phyloP scores from a whole-genome alignment of 2,113 vertebrate genomes.

The Hippopotamus amphibius region DNA sequence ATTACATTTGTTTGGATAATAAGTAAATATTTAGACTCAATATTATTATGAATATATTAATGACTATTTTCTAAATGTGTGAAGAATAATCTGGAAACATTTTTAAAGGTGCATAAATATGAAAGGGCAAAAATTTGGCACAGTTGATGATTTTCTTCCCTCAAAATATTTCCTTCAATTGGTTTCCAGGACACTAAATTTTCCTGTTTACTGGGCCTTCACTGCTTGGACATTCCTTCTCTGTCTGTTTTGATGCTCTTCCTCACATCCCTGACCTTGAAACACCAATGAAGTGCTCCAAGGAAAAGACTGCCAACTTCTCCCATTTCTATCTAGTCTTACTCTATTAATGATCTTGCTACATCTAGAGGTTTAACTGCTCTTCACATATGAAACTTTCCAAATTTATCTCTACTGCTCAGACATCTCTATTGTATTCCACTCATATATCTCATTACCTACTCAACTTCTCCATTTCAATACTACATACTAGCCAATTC shows the following conservation, averaged over 20 bases:
- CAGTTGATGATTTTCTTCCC: neutral
- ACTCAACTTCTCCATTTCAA: neutral
- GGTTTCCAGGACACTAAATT: neutral
- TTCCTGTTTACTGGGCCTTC: neutral
- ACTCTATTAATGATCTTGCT: neutral
- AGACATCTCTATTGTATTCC: neutral
- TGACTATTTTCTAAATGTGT: neutral
- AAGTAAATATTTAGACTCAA: neutral
- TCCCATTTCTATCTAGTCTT: neutral
- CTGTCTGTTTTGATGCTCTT: neutral
- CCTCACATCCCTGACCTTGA: neutral
- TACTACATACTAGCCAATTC: neutral
- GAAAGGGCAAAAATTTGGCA: neutral
- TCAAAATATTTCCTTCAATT: neutral
- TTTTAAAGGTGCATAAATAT: neutral
- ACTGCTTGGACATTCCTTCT: neutral
- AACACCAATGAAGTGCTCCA: neutral
- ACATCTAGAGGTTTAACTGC: neutral
- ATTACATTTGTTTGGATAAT: neutral
- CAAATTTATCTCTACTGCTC: neutral
- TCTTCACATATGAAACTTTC: neutral
- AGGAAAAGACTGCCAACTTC: rapidly evolving
- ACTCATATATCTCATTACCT: neutral
- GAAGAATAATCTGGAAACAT: neutral
- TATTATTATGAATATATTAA: neutral